Base-by-base conservation (phyloP, 2,113 vertebrate genomes). In the Tupaia tana region DNA sequence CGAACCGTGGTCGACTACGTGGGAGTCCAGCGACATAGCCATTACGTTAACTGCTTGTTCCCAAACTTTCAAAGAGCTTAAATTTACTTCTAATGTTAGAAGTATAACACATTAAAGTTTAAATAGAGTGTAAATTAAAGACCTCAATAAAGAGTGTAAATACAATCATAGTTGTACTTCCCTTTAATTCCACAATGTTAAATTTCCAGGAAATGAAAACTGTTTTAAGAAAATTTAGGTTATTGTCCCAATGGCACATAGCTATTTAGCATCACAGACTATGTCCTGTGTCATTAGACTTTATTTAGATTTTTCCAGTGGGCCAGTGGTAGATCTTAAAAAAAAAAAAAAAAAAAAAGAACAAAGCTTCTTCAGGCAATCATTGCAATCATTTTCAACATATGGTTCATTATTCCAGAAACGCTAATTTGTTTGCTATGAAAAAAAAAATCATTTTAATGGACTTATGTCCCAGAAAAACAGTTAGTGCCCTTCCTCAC, bases 311-410 rank as follows among this genome's bases (percentile, higher is more conserved):
- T 29, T 90, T 82, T 94, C 19, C 5, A 70, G 8, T 10, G 1
- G 0, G 20, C 14, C 14, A 27, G 9, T 22, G 16, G 7, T 9
- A 10, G 18, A 31, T 11, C 19, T 0, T 34, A n/a, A n/a, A n/a
- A n/a, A n/a, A n/a, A n/a, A n/a, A n/a, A n/a, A 43, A 43, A 43
- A 43, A 43, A 43, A 43, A 43, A 6, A 9, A n/a, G 18, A 10
- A 4, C 9, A 59, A 80, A 31, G 7, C n/a, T 80, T 24, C 29
- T 59, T 59, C 18, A 0, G n/a, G 77, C 3, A 43, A 43, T 43
- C 43, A 43, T 43, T 43, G 43, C 43, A n/a, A 80, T 59, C 27
- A n/a, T 80, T 80, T 78, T 80, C 27, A 59, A 2, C 77, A n/a
- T 59, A 3, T 59, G n/a, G 9, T n/a, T 79, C 16, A 19, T 59